These are phyloP conservation scores for Augiades crinisus DNA, from an alignment of 2,888 invertebrate species.

Conservation along the genomic window DNA sequence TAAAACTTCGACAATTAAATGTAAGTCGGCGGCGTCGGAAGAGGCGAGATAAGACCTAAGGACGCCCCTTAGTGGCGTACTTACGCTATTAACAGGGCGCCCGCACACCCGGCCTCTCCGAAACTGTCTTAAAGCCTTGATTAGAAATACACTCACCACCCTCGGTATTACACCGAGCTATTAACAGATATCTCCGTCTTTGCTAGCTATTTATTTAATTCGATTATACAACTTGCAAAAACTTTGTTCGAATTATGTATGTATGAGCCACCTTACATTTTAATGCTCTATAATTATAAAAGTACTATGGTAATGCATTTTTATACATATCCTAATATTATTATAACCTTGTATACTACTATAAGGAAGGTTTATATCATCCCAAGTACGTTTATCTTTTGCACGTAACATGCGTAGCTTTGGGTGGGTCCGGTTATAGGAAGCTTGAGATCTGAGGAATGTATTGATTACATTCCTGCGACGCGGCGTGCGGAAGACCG, in stretches of 20 bases:
- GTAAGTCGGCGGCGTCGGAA: constrained; percentile 66
- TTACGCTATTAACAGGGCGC: constrained; percentile 66
- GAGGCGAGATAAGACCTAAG: constrained; percentile 68
- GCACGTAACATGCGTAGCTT: not conserved
- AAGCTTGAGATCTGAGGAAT: constrained; percentile 48
- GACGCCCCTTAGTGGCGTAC: constrained; percentile 62
- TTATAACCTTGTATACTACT: no score
- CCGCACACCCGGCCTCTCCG: constrained; percentile 47
- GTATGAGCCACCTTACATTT: not conserved
- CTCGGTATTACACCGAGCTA: constrained; percentile 17
- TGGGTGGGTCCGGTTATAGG: not conserved
- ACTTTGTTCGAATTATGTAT: constrained; percentile 1
- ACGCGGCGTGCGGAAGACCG: constrained; percentile 41
- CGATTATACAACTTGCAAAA: constrained; percentile 21
- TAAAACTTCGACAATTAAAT: constrained; percentile 79
- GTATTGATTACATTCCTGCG: constrained; percentile 68
- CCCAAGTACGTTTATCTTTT: no score
- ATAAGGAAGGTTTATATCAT: no score
- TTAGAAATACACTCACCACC: constrained; percentile 46
- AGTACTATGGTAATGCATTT: no score
- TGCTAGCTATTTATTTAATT: constrained; percentile 22
- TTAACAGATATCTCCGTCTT: constrained; percentile 21
- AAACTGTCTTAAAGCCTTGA: constrained; percentile 47
- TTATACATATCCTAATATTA: no score
- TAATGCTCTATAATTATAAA: constrained; percentile 4